Evolutionary conservation across 2,797 vertebrate species (phyloP).

Genomic region (Sparidentex hasta): DNA sequence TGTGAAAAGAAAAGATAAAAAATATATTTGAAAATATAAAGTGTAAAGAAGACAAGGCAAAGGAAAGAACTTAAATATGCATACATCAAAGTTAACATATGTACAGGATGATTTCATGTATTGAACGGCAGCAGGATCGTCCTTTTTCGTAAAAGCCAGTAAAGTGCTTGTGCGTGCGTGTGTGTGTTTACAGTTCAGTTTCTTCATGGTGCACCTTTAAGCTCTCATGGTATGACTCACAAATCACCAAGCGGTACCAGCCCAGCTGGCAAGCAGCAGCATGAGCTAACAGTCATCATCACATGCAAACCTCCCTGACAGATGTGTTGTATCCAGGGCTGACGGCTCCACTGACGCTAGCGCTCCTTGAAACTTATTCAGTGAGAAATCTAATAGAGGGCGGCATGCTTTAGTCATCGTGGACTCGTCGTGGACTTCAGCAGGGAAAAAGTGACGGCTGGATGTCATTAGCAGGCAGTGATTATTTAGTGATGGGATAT

Average conservation of each 20-base stretch:
- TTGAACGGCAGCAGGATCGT: too few relatives aligned
- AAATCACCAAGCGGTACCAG: conserved; percentile 48
- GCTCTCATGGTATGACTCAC: conserved; percentile 68
- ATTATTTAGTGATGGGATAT: conserved; percentile 48
- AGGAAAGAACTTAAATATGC: too few relatives aligned
- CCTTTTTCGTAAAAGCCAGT: too few relatives aligned
- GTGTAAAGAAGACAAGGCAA: too few relatives aligned
- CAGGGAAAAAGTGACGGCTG: conserved; percentile 47
- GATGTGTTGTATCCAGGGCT: conserved; percentile 43
- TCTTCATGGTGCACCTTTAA: neutral
- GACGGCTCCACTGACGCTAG: conserved; percentile 54
- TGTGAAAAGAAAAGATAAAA: too few relatives aligned
- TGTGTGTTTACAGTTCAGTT: too few relatives aligned
- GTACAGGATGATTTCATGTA: too few relatives aligned
- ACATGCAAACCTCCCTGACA: conserved; percentile 64
- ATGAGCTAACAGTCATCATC: conserved; percentile 67
- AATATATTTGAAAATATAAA: too few relatives aligned
- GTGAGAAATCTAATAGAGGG: conserved; percentile 50
- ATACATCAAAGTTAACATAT: too few relatives aligned
- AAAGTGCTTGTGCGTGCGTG: too few relatives aligned
- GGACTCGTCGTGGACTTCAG: conserved; percentile 43
- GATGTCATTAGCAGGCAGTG: conserved; percentile 19
- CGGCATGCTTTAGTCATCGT: conserved; percentile 57
- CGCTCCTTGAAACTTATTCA: conserved; percentile 44
- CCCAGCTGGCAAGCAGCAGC: conserved; percentile 74